Evolutionary conservation across 2,888 invertebrate species (phyloP), one percentile per base, ranked within the genome.

Genomic region (Phortica okadai): DNA sequence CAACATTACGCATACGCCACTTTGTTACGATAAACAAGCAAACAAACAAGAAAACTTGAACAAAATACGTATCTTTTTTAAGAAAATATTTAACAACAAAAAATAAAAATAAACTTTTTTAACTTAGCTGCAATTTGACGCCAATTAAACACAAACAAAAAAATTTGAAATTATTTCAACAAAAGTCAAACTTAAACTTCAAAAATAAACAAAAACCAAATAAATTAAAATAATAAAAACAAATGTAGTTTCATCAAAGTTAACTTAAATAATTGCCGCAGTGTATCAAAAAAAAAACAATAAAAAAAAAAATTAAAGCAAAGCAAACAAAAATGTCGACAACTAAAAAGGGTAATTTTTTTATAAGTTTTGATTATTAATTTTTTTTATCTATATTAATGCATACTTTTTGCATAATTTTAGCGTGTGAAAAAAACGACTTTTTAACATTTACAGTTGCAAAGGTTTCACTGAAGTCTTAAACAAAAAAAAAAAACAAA

Each of bases 371-470:
- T 10, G 21, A 16, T 62, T 72, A 72, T 56, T 45, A 72, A 14
- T 72, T 54, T 25, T 16, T 54, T 50, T 14, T 33, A 21, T 5
- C 54, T 67, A 69, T 69, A n/a, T 69, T 45, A 41, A 14, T 44
- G 41, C 50, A 25, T 69, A 64, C 14, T 25, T 62, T 10, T 62
- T 62, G 7, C 11, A 8, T 59, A 70, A 70, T 70, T 50, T 50
- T 50, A 50, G 50, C 50, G 14, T 11, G 50, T 50, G 50, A 33
- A 33, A 50, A 70, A 70, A 70, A 70, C 16, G 44, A 25, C 16
- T 54, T 56, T 72, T 72, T 72, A 77, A 77, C 67, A 82, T 81
- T 78, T 76, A 25, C 73, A 78, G 78, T 78, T 70, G 62, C 67
- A 58, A 59, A 50, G 80, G 78, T 81, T 72, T 41, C 54, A 58